Evolutionary conservation across 1,140 invertebrate species (phyloP), one percentile per base, ranked within the genome.

Genomic region (Eueides isabella): DNA sequence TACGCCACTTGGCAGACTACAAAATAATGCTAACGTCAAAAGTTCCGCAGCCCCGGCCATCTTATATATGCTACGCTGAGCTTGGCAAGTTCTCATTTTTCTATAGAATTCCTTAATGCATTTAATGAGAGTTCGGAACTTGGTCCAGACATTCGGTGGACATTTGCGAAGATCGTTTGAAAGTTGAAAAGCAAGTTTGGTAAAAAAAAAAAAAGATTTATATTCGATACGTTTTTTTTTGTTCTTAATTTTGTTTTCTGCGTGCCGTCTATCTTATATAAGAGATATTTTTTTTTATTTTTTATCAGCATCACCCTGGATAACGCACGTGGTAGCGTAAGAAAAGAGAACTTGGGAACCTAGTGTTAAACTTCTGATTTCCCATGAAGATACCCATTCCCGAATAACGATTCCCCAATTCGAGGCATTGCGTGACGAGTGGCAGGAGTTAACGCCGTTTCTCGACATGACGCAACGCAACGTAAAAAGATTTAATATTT

Each of bases 11-110:
- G 73, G 73, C 73, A 70, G 19, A 55, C 62, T 66, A 74, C 61
- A 70, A 67, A 70, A 74, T 66, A 69, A 66, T 55, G 67, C 65
- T 70, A 74, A 74, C 73, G 73, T 69, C 61, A 48, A 63, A 74
- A 74, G 69, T 74, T 74, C 69, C 29, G 38, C 9, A 74, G 63
- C 19, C 5, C 14, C 41, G 68, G 66, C 55, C 72, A 74, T 74
- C 71, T 72, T 66, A 72, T 48, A 61, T 69, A 67, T 64, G 72
- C 61, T 55, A 74, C 67, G 44, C 64, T 70, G 67, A 41, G n/a
- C 30, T 75, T 75, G 73, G 67, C 73, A 75, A 75, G 73, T 31
- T 65, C 64, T 70, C 68, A 71, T 75, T 75, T 75, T 55, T 75
- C 33, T 64, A 64, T 65, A 69, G 61, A 74, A 73, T n/a, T 61